phyloP scores from a whole-genome alignment of 2,888 invertebrate genomes.

The Macropis europaea region DNA sequence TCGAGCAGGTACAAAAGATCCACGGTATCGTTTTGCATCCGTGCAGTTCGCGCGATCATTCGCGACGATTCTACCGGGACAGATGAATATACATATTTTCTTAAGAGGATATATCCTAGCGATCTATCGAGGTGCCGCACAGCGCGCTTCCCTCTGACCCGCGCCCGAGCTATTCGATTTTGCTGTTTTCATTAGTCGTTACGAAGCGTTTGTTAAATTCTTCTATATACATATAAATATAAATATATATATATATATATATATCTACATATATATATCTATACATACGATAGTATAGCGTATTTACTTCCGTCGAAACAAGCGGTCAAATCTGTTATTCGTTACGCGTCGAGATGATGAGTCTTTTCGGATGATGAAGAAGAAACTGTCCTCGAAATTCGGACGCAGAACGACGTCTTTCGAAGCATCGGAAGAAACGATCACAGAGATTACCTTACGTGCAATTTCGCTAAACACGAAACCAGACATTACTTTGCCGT shows the following conservation, averaged over 20 bases:
- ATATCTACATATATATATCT: no score
- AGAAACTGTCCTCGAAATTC: slow-evolving; percentile 25
- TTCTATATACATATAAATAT: no score
- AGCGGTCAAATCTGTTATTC: slow-evolving; percentile 26
- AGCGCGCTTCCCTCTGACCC: slow-evolving; percentile 28
- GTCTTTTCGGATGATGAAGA: background rate
- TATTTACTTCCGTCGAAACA: slow-evolving; percentile 42
- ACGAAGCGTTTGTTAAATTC: slow-evolving; percentile 58
- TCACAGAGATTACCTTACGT: slow-evolving; percentile 37
- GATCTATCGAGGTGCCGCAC: slow-evolving; percentile 17
- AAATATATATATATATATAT: no score
- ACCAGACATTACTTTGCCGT: background rate
- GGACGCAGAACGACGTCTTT: slow-evolving; percentile 50
- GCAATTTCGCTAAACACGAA: background rate
- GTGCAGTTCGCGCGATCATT: no score
- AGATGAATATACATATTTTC: slow-evolving; percentile 48
- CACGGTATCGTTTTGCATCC: slow-evolving; percentile 44
- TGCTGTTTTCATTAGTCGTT: slow-evolving; percentile 53
- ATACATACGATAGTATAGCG: slow-evolving; percentile 36
- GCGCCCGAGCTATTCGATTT: slow-evolving; percentile 45
- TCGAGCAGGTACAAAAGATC: no score
- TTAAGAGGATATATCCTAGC: slow-evolving; percentile 31
- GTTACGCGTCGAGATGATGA: slow-evolving; percentile 35
- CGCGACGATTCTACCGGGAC: slow-evolving; percentile 6
- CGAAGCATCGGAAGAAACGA: slow-evolving; percentile 11